Evolutionary conservation across 2,888 invertebrate species (phyloP), one percentile per base, ranked within the genome.

Genomic region (Drosophila bunnanda): DNA sequence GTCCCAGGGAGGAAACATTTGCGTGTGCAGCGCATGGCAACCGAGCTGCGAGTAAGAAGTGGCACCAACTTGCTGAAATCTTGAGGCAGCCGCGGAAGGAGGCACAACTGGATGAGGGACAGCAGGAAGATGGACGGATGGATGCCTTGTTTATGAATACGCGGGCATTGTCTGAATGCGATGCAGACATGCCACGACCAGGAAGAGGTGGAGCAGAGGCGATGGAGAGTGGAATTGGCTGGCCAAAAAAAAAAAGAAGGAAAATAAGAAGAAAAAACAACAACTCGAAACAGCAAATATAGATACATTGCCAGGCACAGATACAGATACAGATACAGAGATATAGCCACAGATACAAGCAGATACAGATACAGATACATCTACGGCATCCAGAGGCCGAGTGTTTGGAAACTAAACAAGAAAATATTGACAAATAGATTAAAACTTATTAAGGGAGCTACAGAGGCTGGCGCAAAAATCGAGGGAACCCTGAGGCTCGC

Each of bases 391-490:
- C 25, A 70, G 50, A 52, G 50, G 50, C 50, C 39, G 68, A 75
- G 71, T 89, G 82, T 89, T 87, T 87, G 81, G 76, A 75, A 79
- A 79, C 80, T 84, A 83, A 85, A 89, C 83, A 88, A 75, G 83
- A 69, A 83, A 83, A 89, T 83, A 89, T 88, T 88, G 83, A 88
- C 83, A 84, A 82, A 89, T 89, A 89, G 83, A 88, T 88, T 89
- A 88, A 79, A 76, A 86, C 83, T 88, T 89, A 85, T 89, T 83
- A 83, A 88, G 59, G 44, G 71, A 55, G 54, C 68, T 22, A 32
- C 32, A 50, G 60, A 60, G 59, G 55, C 75, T 41, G 70, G 36
- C 32, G 54, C 72, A 61, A 60, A 60, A 58, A 53, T 20, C 4
- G 28, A 34, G 28, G 41, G 36, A 32, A 30, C 30, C 41, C 52